Base-by-base conservation (phyloP, 2,888 invertebrate species). In the Xestia ashworthii region DNA sequence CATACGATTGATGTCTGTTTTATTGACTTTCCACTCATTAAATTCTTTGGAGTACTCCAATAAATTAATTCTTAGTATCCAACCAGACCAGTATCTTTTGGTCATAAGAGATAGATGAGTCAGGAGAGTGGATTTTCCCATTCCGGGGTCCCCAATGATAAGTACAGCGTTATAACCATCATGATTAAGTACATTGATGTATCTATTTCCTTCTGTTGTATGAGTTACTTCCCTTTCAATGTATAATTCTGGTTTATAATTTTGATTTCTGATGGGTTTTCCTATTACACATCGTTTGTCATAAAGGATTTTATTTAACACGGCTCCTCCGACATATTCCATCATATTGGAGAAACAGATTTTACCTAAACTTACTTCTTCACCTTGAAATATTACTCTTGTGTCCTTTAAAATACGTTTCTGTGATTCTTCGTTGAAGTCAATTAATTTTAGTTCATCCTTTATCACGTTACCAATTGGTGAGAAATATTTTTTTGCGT, bases 41-140 rank as follows among this genome's bases (percentile, higher is more conserved):
- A 87, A 87, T 62, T 74, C 14, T 32, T 41, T 48, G 0, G 76
- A 64, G 25, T 80, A 41, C 41, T 87, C 80, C 6, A 81, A 22
- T 64, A 87, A 74, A 38, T 86, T 80, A 9, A 86, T 78, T 65
- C 87, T 64, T 22, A 76, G 50, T 62, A 87, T 78, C 86, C 89
- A 88, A 44, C 48, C n/a, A 0, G 46, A 25, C 0, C 0, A 19
- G 0, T n/a, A 64, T 32, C 73, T 25, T 64, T 80, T 86, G 3
- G 83, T 81, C 64, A 44, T 41, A 4, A 82, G 11, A 6, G 86
- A 80, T n/a, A 88, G 65, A 44, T 84, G 78, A 0, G 85, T 83
- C 11, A 88, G 82, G 3, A 85, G 25, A 19, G 80, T 86, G 12
- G 88, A 88, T 55, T 88, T 88, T 3, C 88, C 88, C 76, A 83